Conservation (phyloP, 2,113 vertebrate species). For the Dendrocopos noguchii region DNA sequence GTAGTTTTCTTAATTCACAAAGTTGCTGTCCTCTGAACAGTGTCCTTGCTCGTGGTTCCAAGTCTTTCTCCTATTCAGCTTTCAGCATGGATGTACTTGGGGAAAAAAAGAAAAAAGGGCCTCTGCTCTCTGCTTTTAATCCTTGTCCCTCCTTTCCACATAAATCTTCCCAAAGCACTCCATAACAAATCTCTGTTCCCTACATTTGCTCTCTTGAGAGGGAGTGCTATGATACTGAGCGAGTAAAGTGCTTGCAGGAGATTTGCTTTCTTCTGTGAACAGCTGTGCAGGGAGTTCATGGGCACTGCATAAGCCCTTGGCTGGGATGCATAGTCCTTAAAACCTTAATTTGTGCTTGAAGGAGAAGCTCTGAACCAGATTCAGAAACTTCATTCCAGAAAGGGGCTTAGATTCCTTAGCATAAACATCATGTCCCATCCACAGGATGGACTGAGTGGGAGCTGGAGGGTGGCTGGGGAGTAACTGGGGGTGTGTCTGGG, state of each 20-base stretch:
- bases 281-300: neutral
- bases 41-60: conserved; percentile 21
- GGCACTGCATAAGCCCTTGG: conserved; percentile 9
- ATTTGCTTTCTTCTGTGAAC: conserved; percentile 13
- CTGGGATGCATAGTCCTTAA: neutral
- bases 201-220: neutral
- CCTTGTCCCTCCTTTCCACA: neutral
- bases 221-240: neutral
- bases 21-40: conserved; percentile 25
- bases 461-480: neutral
- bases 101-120: too few relatives aligned
- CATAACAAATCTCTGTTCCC: neutral
- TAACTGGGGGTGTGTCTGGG: neutral
- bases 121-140: conserved; percentile 10
- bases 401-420: neutral
- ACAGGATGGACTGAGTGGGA: neutral
- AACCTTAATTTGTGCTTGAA: neutral
- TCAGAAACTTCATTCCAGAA: neutral
- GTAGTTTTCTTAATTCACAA: conserved; percentile 19
- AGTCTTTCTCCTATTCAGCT: neutral
- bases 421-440: neutral
- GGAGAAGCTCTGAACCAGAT: neutral
- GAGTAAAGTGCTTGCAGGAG: neutral
- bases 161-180: conserved; percentile 41
- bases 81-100: neutral